phyloP scores from a whole-genome alignment of 2,888 invertebrate species.

The Cordylochernes scorpioides region DNA sequence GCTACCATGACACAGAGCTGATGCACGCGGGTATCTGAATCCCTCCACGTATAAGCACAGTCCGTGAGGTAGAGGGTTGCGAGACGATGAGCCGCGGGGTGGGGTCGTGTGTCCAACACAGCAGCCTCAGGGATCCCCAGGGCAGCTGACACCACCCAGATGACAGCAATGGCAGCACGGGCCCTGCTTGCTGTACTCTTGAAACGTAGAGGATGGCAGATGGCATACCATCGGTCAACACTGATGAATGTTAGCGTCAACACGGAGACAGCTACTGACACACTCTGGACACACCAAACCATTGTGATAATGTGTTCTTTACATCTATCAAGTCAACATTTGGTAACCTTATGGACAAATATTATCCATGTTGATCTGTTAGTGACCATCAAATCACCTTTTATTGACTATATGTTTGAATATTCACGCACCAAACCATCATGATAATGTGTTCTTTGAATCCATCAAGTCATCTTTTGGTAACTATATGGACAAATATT shows the following conservation, averaged over 20 bases:
- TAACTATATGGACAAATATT: too few species aligned
- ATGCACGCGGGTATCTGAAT: slow-evolving; percentile 29
- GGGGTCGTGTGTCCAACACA: slow-evolving; percentile 30
- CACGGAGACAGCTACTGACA: slow-evolving; percentile 71
- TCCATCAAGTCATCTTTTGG: too few species aligned
- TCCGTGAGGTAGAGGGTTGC: slow-evolving; percentile 36
- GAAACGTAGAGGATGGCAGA: slow-evolving; percentile 64
- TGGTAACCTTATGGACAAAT: too few species aligned
- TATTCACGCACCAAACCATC: too few species aligned
- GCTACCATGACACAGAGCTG: slow-evolving; percentile 23
- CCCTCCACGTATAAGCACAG: slow-evolving; percentile 42
- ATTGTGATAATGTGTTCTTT: too few species aligned
- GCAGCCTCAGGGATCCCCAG: slow-evolving; percentile 36
- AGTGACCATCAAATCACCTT: too few species aligned
- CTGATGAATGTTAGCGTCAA: slow-evolving; percentile 78
- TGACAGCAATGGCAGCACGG: slow-evolving; percentile 46
- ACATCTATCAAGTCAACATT: too few species aligned
- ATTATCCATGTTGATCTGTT: too few species aligned
- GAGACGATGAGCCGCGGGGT: too few species aligned
- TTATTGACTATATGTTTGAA: too few species aligned
- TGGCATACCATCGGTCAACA: slow-evolving; percentile 80
- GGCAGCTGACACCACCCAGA: slow-evolving; percentile 46
- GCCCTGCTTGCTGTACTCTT: slow-evolving; percentile 55
- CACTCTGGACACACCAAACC: too few species aligned
- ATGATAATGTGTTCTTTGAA: too few species aligned